phyloP scores from a whole-genome alignment of 2,888 invertebrate genomes.

The Amphipoea oculea region DNA sequence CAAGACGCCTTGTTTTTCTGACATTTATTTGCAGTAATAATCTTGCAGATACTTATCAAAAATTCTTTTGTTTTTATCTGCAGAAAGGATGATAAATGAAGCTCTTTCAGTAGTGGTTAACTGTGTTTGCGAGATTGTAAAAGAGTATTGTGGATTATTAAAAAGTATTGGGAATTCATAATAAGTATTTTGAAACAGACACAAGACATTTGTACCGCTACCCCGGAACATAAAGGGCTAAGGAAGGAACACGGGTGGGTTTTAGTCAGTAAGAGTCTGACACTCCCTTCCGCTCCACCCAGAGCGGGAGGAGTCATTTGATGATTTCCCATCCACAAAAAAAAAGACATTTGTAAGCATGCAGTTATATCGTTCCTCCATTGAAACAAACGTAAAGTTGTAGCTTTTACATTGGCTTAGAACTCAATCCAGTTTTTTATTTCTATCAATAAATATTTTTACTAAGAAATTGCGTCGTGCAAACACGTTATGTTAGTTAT shows the following conservation, averaged over 20 bases:
- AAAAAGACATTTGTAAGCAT: background rate
- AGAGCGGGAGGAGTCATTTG: no score
- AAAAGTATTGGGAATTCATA: background rate
- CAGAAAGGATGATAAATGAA: background rate
- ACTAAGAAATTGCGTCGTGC: background rate
- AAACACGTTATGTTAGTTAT: background rate
- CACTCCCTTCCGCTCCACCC: no score
- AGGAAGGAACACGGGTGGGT: no score
- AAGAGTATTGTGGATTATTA: background rate
- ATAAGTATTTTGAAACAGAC: background rate
- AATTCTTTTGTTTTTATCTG: conserved; percentile 5
- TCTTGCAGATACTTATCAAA: conserved; percentile 7
- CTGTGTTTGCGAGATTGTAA: background rate
- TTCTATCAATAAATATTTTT: background rate
- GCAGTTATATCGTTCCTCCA: background rate
- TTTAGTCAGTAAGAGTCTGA: no score
- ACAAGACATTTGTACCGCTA: background rate
- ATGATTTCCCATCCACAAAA: no score
- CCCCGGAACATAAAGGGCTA: no score
- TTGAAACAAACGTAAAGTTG: background rate
- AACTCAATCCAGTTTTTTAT: background rate
- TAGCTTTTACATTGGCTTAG: background rate
- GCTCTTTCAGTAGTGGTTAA: background rate
- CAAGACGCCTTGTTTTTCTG: conserved; percentile 7
- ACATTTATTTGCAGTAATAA: conserved; percentile 31